Conservation (phyloP, 2,797 vertebrate species). For the Scolopax rusticola region DNA sequence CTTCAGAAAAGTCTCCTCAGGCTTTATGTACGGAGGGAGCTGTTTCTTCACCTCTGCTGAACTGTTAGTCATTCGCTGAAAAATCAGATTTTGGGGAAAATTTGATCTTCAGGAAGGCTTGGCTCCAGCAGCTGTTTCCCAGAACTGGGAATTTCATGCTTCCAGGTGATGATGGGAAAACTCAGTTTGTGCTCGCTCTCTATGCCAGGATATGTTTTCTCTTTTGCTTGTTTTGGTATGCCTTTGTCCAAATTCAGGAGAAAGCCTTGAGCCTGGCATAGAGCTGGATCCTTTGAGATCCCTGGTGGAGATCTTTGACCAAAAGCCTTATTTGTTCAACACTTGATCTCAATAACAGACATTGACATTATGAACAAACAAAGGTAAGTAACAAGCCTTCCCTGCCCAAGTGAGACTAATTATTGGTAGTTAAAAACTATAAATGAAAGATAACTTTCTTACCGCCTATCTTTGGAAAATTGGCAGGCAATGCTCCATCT, state of each 20-base stretch:
- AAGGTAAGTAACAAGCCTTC: not conserved
- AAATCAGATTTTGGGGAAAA: rapidly evolving
- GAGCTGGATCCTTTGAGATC: not conserved
- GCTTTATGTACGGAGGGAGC: not conserved
- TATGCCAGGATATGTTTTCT: rapidly evolving
- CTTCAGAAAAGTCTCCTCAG: not conserved
- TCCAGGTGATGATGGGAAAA: not conserved
- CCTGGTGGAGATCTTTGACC: not conserved
- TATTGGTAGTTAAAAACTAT: not conserved
- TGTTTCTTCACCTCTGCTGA: not conserved
- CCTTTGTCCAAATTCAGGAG: not conserved
- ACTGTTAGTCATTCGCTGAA: not conserved
- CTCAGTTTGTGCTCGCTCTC: not conserved
- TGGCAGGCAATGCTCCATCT: not conserved
- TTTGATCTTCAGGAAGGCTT: not conserved
- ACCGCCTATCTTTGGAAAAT: rapidly evolving
- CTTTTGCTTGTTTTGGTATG: not conserved
- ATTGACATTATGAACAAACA: not conserved
- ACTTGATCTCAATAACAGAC: not conserved
- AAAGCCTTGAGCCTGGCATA: not conserved
- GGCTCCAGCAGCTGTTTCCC: not conserved
- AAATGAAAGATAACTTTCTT: not conserved
- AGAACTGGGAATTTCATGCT: not conserved
- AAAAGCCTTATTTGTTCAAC: not conserved
- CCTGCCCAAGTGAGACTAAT: not conserved